Conservation (phyloP, 2,113 vertebrate genomes). For the Nesospiza acunhae region DNA sequence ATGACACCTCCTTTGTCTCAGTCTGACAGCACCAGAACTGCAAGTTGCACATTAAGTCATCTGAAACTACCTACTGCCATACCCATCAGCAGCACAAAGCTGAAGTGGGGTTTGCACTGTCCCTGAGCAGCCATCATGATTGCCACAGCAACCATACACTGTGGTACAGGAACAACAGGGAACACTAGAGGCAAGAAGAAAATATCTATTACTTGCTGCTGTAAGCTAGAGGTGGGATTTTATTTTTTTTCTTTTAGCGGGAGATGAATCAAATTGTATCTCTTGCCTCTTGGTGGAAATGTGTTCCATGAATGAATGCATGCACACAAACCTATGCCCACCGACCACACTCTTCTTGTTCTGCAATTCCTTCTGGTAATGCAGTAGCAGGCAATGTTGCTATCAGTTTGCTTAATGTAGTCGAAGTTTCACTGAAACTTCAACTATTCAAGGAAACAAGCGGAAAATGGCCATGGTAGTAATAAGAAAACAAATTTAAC, state of each 20-base stretch:
- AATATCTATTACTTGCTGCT: background rate
- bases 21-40: background rate
- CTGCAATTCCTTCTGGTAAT: background rate
- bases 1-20: background rate
- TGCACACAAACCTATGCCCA: background rate
- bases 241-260: background rate
- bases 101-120: background rate
- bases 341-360: rapidly evolving
- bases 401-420: background rate
- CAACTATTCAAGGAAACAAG: background rate
- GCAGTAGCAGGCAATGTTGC: background rate
- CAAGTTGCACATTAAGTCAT: background rate
- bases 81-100: background rate
- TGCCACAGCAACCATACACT: background rate
- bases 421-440: background rate
- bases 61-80: background rate
- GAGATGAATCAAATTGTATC: background rate
- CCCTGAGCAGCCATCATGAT: background rate
- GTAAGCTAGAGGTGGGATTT: background rate
- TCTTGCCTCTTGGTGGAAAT: background rate
- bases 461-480: background rate
- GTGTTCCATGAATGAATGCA: background rate
- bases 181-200: background rate
- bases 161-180: background rate
- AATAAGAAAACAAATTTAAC: background rate